Conservation (phyloP, 2,113 vertebrate genomes). For the Malurus cyaneus region DNA sequence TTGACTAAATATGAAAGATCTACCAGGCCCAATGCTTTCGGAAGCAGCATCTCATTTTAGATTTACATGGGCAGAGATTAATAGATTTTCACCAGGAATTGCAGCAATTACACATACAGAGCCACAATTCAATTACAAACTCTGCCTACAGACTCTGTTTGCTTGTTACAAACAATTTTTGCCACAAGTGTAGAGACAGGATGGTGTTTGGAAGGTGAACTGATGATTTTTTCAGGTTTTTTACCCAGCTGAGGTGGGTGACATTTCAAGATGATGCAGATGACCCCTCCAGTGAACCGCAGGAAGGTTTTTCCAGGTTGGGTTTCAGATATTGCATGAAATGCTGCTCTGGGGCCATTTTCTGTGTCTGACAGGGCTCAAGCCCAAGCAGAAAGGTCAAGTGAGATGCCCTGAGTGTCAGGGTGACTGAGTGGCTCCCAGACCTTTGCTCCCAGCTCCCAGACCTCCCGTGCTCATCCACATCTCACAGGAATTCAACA, state of each 20-base stretch:
- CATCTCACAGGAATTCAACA: neutral
- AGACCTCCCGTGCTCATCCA: slow-evolving; percentile 14
- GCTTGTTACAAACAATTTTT: neutral
- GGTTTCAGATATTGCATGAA: neutral
- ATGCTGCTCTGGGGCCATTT: neutral
- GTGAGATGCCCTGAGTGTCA: slow-evolving; percentile 38
- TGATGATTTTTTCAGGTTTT: neutral
- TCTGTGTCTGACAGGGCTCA: neutral
- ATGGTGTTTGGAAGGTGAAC: neutral
- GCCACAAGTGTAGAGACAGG: rapidly evolving
- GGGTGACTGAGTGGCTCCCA: slow-evolving; percentile 31
- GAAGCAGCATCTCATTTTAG: neutral
- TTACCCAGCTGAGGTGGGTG: neutral
- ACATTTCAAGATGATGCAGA: neutral
- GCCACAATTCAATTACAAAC: neutral
- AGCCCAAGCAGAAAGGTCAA: slow-evolving; percentile 15
- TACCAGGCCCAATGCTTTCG: neutral
- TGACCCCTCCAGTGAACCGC: slow-evolving; percentile 8
- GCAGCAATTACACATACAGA: neutral
- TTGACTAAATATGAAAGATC: neutral
- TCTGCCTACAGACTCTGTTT: neutral
- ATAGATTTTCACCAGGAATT: neutral
- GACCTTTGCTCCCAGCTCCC: slow-evolving; percentile 22
- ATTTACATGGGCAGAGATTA: neutral
- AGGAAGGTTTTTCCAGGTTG: neutral